These are phyloP conservation scores for Lepidotrigona ventralis DNA, from an alignment of 1,140 invertebrate genomes.

Conservation along the genomic window DNA sequence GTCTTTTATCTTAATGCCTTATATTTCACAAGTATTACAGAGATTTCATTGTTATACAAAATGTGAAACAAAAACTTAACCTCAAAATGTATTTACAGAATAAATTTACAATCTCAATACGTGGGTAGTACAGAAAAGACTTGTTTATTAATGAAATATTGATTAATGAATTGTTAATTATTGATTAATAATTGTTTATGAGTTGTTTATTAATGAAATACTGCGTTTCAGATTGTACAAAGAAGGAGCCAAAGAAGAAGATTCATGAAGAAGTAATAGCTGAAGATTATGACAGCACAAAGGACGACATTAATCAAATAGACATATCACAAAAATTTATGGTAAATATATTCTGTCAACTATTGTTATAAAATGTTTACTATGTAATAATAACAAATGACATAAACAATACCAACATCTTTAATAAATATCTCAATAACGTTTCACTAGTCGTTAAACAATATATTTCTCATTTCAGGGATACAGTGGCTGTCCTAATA, in stretches of 20 bases:
- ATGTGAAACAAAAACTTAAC: constrained; percentile 11
- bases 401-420: constrained; percentile 65
- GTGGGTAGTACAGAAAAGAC: no score
- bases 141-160: no score
- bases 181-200: no score
- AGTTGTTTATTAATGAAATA: not conserved
- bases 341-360: constrained; percentile 70
- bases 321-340: constrained; percentile 78
- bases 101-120: no score
- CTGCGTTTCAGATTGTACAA: constrained; percentile 67
- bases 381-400: constrained; percentile 68
- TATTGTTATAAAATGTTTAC: constrained; percentile 63
- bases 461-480: constrained; percentile 76
- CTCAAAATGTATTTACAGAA: not conserved
- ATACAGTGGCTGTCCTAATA: constrained; percentile 95
- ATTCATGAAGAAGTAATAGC: constrained; percentile 92
- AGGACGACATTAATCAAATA: constrained; percentile 76
- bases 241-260: constrained; percentile 77
- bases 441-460: not conserved
- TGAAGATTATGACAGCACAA: constrained; percentile 88
- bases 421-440: not conserved
- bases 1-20: not conserved
- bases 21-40: not conserved
- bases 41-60: not conserved
- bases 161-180: no score